Evolutionary conservation across 2,797 vertebrate genomes (phyloP).

Genomic region (Bradypus variegatus): DNA sequence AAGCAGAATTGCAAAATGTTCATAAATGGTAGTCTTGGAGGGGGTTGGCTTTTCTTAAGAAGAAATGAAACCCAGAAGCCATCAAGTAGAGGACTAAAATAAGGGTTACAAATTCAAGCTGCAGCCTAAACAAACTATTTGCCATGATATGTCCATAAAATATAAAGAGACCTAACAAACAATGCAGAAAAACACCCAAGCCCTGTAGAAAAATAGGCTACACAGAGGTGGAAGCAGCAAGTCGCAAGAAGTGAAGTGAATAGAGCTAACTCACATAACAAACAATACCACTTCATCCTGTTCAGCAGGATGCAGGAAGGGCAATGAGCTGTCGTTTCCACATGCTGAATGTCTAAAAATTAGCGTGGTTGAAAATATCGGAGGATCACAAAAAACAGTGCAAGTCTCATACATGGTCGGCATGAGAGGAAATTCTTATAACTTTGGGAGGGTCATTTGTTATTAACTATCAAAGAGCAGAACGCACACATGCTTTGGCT

Average conservation of each 20-base stretch:
- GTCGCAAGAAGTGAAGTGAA: background rate
- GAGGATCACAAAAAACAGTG: too few relatives aligned
- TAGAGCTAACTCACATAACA: background rate
- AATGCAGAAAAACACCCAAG: background rate
- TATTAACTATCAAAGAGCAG: background rate
- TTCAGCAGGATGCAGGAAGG: too few relatives aligned
- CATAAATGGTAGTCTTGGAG: background rate
- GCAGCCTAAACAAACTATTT: background rate
- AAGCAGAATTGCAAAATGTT: background rate
- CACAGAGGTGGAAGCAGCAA: background rate
- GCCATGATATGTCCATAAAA: background rate
- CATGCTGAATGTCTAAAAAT: background rate
- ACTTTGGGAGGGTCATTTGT: background rate
- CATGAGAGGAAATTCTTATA: background rate
- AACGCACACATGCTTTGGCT: background rate
- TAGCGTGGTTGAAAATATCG: background rate
- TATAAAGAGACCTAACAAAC: background rate
- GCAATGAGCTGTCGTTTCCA: background rate
- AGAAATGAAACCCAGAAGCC: background rate
- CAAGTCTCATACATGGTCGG: rapidly evolving
- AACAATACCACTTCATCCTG: background rate
- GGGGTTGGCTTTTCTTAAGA: background rate
- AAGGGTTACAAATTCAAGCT: background rate
- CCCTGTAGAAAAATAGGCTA: background rate
- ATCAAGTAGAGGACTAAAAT: background rate